Conservation (phyloP, 2,797 vertebrate species). For the Furcifer pardalis region DNA sequence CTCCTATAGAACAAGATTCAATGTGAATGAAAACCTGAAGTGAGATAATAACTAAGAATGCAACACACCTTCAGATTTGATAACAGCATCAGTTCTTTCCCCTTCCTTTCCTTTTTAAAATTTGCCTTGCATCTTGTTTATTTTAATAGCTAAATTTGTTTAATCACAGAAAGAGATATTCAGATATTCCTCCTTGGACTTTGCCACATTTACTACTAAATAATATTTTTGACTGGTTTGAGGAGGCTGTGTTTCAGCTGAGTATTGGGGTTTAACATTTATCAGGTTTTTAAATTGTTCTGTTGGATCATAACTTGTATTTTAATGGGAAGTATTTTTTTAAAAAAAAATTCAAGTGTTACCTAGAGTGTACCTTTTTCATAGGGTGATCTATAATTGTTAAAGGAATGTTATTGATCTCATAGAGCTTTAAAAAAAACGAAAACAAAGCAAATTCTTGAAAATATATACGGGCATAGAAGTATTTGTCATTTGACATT, state of each 20-base stretch:
- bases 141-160: conserved; percentile 23
- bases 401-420: conserved; percentile 20
- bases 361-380: conserved; percentile 21
- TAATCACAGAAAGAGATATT: background rate
- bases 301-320: conserved; percentile 37
- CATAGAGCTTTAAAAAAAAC: background rate
- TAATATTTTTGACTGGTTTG: conserved; percentile 25
- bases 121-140: background rate
- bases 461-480: background rate
- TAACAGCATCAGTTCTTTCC: background rate
- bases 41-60: conserved; percentile 26
- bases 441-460: background rate
- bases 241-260: conserved; percentile 25
- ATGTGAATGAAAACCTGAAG: conserved; percentile 13
- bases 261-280: conserved; percentile 30
- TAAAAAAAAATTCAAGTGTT: conserved; percentile 32
- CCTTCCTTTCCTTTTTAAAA: background rate
- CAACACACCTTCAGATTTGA: conserved; percentile 1
- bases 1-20: background rate
- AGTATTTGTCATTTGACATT: background rate
- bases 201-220: conserved; percentile 35
- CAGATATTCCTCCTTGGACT: background rate
- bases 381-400: conserved; percentile 34
- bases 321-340: conserved; percentile 40
- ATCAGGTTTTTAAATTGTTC: conserved; percentile 37